Evolutionary conservation across 2,888 invertebrate genomes (phyloP), one percentile per base, ranked within the genome.

Genomic region (Sminthurinus aureus): DNA sequence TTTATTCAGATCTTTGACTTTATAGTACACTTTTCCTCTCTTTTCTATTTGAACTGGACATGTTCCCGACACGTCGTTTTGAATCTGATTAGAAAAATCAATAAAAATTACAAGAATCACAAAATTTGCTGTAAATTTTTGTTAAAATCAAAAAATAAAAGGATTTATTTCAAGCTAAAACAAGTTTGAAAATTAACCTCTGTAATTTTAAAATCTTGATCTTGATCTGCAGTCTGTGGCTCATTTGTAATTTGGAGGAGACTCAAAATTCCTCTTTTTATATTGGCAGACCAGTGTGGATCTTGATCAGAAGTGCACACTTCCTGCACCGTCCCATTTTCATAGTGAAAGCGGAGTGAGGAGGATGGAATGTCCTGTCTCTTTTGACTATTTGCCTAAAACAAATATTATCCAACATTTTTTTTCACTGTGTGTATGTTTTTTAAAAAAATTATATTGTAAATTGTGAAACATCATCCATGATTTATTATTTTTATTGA

Each of bases 231-330:
- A 6, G 12, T 52, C 52, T 52, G 67, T 13, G 67, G 20, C 6
- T 9, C 6, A 4, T 24, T 22, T 9, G 71, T 22, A 20, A 71
- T 20, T 90, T 96, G 96, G 90, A 96, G 92, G 85, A 96, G 90
- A 0, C 97, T 97, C 83, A 96, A 93, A 86, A 97, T 93, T 6
- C 95, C 97, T 86, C 97, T 93, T 92, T 98, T 98, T 90, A 98
- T 93, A 92, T 98, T 98, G 81, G 97, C 93, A 0, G 96, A 94
- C 89, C 94, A 94, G 26, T 93, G 93, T 0, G 93, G 93, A 89
- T 98, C 98, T 0, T 91, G 93, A 0, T 91, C 91, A 83, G 94
- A 93, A 0, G 94, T 91, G 90, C 98, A 98, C 87, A 98, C 93
- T 13, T 94, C 91, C 73, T 94, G 94, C 69, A 97, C 90, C 85